Conservation (phyloP, 2,888 invertebrate species). For the Neoaliturus tenellus region DNA sequence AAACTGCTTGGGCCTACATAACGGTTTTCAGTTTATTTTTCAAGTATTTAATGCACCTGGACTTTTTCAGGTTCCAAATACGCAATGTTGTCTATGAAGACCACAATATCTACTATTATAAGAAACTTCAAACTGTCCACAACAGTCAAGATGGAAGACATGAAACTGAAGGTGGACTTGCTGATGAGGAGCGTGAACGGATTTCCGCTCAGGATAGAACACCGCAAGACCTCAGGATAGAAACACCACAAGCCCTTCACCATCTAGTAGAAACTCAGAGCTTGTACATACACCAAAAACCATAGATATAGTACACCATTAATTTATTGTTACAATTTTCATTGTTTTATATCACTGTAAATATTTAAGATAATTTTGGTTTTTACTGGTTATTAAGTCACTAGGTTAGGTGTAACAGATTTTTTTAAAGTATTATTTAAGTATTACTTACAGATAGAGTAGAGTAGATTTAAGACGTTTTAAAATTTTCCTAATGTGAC, state of each 20-base stretch:
- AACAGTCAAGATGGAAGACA: constrained; percentile 62
- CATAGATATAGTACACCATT: neutral
- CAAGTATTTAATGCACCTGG: no score
- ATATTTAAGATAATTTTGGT: neutral
- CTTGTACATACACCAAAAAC: neutral
- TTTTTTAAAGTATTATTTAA: neutral
- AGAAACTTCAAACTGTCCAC: constrained; percentile 61
- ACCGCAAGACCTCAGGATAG: neutral
- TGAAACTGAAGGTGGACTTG: constrained; percentile 63
- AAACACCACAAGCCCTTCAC: no score
- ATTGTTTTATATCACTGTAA: neutral
- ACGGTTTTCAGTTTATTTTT: no score
- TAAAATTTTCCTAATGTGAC: no score
- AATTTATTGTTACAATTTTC: neutral
- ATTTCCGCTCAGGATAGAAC: constrained; percentile 60
- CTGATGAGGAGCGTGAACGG: constrained; percentile 63
- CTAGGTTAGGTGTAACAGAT: neutral
- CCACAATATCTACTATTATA: constrained; percentile 62
- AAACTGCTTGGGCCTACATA: no score
- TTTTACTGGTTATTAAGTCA: neutral
- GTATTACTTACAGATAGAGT: no score
- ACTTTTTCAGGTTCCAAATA: constrained; percentile 63
- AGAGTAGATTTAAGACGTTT: no score
- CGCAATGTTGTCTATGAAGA: constrained; percentile 65
- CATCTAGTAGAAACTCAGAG: no score